Conservation (phyloP, 2,888 invertebrate genomes). For the Achlya flavicornis region DNA sequence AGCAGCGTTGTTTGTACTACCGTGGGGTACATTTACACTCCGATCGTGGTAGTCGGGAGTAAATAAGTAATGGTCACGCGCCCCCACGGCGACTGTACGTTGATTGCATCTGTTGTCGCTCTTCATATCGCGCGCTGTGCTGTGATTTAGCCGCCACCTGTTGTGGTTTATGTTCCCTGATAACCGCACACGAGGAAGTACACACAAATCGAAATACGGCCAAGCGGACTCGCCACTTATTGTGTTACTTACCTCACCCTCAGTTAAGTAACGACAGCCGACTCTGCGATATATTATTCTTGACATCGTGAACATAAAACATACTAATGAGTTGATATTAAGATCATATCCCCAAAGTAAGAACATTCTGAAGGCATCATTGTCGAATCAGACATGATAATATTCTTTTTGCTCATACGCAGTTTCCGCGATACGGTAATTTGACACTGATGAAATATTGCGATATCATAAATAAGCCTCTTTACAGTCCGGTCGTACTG, state of each 20-base stretch:
- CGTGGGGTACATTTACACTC: background rate
- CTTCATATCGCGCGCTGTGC: conserved; percentile 61
- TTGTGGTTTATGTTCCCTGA: conserved; percentile 67
- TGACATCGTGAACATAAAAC: conserved; percentile 17
- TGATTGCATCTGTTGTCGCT: conserved; percentile 62
- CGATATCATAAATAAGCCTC: conserved; percentile 45
- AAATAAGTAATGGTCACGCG: conserved; percentile 43
- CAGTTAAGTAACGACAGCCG: conserved; percentile 4
- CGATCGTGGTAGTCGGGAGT: conserved; percentile 28
- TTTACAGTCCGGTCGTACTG: conserved; percentile 38
- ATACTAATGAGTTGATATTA: conserved; percentile 39
- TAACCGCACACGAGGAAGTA: conserved; percentile 63
- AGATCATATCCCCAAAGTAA: conserved; percentile 36
- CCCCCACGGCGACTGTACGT: conserved; percentile 48
- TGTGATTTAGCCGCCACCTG: conserved; percentile 72
- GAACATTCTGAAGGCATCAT: conserved; percentile 31
- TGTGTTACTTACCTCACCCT: conserved; percentile 19
- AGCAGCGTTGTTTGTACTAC: conserved; percentile 8
- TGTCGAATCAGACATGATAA: conserved; percentile 36
- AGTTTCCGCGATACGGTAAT: conserved; percentile 34
- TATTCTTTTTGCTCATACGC: conserved; percentile 35
- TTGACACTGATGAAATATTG: conserved; percentile 33
- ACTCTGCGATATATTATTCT: conserved; percentile 21
- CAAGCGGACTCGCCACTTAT: conserved; percentile 29
- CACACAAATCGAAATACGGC: conserved; percentile 43